A percentile compares a stretch with the other conserved stretches of the same genome.
Conservation (phyloP, 2,888 invertebrate species). For the Boloria euphrosyne region DNA sequence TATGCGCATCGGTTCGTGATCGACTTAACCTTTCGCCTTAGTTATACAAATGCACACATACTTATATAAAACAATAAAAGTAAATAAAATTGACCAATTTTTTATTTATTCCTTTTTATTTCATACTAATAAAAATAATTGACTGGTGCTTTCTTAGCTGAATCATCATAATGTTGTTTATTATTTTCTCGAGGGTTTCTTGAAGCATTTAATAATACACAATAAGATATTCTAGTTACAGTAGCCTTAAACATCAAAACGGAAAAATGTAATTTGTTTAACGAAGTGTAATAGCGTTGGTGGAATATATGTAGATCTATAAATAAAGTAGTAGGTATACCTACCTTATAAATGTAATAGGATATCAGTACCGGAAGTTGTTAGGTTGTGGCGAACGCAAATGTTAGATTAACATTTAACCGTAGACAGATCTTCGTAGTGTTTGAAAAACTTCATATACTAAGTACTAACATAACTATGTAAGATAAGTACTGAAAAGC, state of each 20-base stretch:
- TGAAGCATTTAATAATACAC: too few relatives aligned
- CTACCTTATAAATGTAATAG: slow-evolving; percentile 1
- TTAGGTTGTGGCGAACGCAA: slow-evolving; percentile 40
- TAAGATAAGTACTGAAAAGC: neutral
- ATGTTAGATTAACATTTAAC: slow-evolving; percentile 9
- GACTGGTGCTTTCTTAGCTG: too few relatives aligned
- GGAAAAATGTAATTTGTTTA: slow-evolving; percentile 21
- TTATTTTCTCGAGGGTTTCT: too few relatives aligned
- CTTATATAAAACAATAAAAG: slow-evolving; percentile 1
- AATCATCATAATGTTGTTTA: too few relatives aligned
- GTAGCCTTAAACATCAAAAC: slow-evolving; percentile 5
- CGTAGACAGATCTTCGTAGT: slow-evolving; percentile 22
- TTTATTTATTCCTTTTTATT: too few relatives aligned
- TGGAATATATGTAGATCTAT: slow-evolving; percentile 4
- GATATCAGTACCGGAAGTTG: neutral
- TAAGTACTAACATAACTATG: neutral
- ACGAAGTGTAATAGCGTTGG: neutral
- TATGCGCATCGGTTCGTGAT: slow-evolving; percentile 48
- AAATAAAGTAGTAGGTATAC: neutral
- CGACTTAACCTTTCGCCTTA: slow-evolving; percentile 43
- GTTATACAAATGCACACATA: slow-evolving; percentile 14
- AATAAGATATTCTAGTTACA: neutral
- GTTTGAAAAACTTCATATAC: neutral
- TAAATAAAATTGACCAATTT: neutral
- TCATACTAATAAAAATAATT: too few relatives aligned